Conservation (phyloP, 2,113 vertebrate genomes). For the Narcine bancroftii region DNA sequence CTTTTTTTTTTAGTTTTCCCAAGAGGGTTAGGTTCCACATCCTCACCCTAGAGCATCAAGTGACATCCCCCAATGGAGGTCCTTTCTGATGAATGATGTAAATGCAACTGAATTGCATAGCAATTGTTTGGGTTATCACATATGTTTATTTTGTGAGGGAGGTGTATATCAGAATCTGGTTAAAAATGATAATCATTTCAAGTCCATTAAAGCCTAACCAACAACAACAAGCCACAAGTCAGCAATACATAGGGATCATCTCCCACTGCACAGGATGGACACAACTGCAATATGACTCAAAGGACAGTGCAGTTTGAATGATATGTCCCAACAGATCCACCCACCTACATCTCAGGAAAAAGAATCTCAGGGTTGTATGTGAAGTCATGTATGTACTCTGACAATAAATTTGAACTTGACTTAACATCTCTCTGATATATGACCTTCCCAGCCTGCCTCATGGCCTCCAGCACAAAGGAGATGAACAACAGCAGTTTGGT, state of each 20-base stretch:
- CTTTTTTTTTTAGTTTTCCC: too few species aligned
- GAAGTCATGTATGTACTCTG: too few species aligned
- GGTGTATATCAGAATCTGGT: not conserved
- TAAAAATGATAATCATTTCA: not conserved
- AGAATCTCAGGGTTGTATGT: too few species aligned
- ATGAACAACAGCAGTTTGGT: not conserved
- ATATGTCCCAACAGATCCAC: not conserved
- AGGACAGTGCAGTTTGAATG: not conserved
- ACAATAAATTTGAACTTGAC: too few species aligned
- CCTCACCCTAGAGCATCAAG: too few species aligned
- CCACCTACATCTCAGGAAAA: not conserved
- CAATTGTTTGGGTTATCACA: too few species aligned
- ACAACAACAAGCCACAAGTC: not conserved
- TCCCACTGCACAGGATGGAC: not conserved
- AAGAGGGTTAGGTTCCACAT: too few species aligned
- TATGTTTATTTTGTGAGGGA: not conserved
- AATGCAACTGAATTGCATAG: too few species aligned
- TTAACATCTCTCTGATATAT: not conserved
- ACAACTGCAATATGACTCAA: not conserved
- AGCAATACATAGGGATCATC: not conserved
- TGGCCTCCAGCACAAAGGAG: not conserved
- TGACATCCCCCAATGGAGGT: too few species aligned
- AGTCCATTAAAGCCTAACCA: not conserved
- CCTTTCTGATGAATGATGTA: too few species aligned
- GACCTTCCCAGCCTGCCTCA: not conserved